A percentile compares a stretch with the other conserved stretches of the same genome.
Conservation (phyloP, 2,888 invertebrate genomes). For the Platerodrilus igneus region DNA sequence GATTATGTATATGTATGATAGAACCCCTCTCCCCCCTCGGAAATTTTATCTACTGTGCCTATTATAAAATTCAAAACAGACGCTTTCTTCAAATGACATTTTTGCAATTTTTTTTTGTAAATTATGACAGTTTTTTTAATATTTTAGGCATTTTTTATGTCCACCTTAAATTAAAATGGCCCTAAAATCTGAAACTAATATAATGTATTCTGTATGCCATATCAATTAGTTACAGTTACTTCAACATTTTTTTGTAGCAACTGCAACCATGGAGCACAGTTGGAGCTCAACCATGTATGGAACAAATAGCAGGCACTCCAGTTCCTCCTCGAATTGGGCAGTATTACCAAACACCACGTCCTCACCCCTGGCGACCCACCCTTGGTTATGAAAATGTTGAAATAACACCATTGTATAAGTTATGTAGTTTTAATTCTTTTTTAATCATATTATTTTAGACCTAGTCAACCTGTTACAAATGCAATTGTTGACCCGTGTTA, state of each 20-base stretch:
- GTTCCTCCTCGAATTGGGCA: constrained; percentile 63
- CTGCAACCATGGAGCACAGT: constrained; percentile 63
- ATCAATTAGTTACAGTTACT: not conserved
- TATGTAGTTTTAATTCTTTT: not conserved
- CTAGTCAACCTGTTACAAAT: constrained; percentile 68
- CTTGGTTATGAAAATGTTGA: constrained; percentile 74
- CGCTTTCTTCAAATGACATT: too few relatives aligned
- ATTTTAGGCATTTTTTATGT: constrained; percentile 5
- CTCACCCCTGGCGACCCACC: constrained; percentile 76
- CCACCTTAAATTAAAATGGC: constrained; percentile 26
- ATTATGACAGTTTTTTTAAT: constrained; percentile 3
- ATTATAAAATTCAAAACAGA: too few relatives aligned
- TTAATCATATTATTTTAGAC: constrained; percentile 43
- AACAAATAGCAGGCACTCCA: constrained; percentile 58
- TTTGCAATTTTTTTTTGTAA: too few relatives aligned
- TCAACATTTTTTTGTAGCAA: constrained; percentile 56
- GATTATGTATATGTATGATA: too few relatives aligned
- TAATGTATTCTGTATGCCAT: constrained; percentile 46
- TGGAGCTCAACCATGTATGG: constrained; percentile 58
- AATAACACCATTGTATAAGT: constrained; percentile 63
- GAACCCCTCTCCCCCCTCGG: too few relatives aligned
- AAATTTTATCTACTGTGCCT: too few relatives aligned
- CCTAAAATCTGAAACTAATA: constrained; percentile 36
- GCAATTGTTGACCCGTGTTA: constrained; percentile 69
- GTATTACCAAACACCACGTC: constrained; percentile 67